phyloP scores from a whole-genome alignment of 2,113 vertebrate species.

The Malurus melanocephalus region DNA sequence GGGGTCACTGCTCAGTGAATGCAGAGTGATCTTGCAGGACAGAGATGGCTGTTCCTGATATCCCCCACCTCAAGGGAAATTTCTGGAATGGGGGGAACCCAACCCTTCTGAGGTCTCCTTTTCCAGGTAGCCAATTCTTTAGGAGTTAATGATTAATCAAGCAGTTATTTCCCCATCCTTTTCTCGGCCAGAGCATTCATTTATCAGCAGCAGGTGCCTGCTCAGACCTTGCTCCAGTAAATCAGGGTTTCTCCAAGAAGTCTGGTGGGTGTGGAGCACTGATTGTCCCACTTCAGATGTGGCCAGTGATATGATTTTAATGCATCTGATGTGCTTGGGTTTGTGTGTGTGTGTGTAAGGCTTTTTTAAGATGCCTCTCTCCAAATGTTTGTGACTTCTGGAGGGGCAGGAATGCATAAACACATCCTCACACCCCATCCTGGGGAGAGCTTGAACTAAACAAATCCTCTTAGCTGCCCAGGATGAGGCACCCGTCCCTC shows the following conservation, averaged over 20 bases:
- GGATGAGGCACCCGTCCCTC: neutral
- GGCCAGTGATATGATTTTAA: neutral
- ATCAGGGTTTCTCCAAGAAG: neutral
- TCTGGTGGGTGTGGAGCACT: neutral
- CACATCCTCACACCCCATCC: conserved; percentile 12
- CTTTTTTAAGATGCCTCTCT: neutral
- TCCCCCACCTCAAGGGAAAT: neutral
- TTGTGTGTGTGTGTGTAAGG: neutral
- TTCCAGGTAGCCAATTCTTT: neutral
- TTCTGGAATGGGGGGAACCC: neutral
- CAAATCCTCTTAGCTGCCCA: conserved; percentile 61
- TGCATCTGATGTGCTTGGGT: neutral
- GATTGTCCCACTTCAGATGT: neutral
- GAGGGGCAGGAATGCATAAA: conserved; percentile 20
- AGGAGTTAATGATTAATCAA: neutral
- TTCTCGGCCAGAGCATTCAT: neutral
- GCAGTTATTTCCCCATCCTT: neutral
- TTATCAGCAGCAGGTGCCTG: neutral
- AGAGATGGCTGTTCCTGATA: neutral
- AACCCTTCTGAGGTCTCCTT: neutral
- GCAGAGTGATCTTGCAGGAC: neutral
- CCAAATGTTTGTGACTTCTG: neutral
- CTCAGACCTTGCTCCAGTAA: neutral
- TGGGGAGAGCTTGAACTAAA: conserved; percentile 34
- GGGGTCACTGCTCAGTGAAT: accelerated